Evolutionary conservation across 2,113 vertebrate species (phyloP).

Genomic region (Cyanocitta stelleri): DNA sequence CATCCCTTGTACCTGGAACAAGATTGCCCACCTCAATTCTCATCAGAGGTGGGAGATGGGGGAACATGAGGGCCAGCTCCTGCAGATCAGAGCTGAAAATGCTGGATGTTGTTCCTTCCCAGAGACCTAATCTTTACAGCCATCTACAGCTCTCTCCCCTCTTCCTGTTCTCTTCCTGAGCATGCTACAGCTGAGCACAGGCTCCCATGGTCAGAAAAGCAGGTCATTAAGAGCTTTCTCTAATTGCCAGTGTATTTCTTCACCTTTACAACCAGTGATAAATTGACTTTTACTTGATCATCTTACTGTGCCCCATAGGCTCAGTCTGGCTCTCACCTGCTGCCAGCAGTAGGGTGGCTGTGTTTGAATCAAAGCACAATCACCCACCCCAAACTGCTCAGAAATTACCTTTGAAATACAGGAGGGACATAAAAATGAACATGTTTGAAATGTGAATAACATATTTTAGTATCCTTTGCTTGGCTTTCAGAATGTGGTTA

Average conservation of each 20-base stretch:
- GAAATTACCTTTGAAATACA: neutral
- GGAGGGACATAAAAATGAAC: neutral
- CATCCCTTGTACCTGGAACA: neutral
- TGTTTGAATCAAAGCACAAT: neutral
- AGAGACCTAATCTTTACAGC: neutral
- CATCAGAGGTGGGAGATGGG: fast-evolving
- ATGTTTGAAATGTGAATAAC: neutral
- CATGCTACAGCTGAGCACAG: neutral
- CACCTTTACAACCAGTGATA: constrained; percentile 40
- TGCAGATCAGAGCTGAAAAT: neutral
- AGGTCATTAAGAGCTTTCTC: neutral
- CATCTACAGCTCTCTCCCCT: neutral
- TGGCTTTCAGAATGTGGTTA: neutral
- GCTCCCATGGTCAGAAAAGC: neutral
- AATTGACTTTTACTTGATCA: constrained; percentile 44
- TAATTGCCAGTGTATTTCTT: constrained; percentile 31
- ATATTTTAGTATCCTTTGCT: neutral
- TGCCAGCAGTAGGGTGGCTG: neutral
- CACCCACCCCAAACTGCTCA: neutral
- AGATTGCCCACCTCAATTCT: neutral
- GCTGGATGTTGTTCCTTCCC: neutral
- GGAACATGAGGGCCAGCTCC: neutral
- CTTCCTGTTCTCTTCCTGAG: neutral
- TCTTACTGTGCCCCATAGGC: neutral
- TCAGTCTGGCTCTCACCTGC: neutral